These are phyloP conservation scores for Actinia tenebrosa DNA, from an alignment of 64 coral and sea anemone genomes.

Conservation along the genomic window DNA sequence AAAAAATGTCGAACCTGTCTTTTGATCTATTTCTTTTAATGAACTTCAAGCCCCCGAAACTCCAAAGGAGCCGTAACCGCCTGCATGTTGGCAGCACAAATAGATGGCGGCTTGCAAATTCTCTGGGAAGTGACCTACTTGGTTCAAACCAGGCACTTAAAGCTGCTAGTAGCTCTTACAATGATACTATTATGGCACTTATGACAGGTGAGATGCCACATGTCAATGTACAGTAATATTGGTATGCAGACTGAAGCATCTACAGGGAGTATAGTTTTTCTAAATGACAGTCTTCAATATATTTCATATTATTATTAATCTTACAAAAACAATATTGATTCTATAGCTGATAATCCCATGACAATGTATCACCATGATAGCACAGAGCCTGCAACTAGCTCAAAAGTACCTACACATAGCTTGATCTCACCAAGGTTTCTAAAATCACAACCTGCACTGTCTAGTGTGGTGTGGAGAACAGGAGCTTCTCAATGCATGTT, in stretches of 20 bases:
- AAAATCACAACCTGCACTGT: slow-evolving; percentile 43
- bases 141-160: slow-evolving; percentile 86
- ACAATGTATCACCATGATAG: slow-evolving; percentile 34
- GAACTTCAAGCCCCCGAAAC: slow-evolving; percentile 49
- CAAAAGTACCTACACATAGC: slow-evolving; percentile 20
- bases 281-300: too few species aligned
- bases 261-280: too few species aligned
- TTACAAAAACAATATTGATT: background rate
- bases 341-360: slow-evolving; percentile 53
- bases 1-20: background rate
- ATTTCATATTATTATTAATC: background rate
- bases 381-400: background rate
- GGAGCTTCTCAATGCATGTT: background rate
- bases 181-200: slow-evolving; percentile 73
- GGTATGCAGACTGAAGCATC: too few species aligned
- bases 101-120: slow-evolving; percentile 73
- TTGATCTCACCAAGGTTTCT: slow-evolving; percentile 53
- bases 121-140: slow-evolving; percentile 72
- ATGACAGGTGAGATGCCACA: slow-evolving; percentile 55
- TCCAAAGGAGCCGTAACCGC: slow-evolving; percentile 74
- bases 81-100: slow-evolving; percentile 85
- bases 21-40: background rate
- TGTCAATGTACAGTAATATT: background rate
- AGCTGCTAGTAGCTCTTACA: slow-evolving; percentile 73
- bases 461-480: background rate